phyloP scores from a whole-genome alignment of 2,797 vertebrate genomes.

The Vultur gryphus region DNA sequence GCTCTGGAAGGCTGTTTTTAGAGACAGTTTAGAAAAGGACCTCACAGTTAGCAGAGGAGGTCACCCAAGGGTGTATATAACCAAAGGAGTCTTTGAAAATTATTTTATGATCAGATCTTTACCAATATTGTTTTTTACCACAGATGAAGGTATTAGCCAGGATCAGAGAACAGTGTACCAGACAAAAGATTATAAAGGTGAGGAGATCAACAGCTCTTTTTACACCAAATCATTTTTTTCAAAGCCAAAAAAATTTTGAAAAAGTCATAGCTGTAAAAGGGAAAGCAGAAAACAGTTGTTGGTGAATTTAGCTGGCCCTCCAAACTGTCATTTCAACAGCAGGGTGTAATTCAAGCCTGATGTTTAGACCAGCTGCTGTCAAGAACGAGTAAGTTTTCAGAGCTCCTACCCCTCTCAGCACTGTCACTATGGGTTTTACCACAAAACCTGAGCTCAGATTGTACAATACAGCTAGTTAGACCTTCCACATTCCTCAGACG shows the following conservation, averaged over 20 bases:
- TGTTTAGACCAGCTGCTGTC: not conserved
- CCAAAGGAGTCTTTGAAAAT: not conserved
- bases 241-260: not conserved
- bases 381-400: not conserved
- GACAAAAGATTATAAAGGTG: not conserved
- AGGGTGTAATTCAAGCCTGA: not conserved
- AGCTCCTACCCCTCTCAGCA: not conserved
- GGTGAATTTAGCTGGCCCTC: not conserved
- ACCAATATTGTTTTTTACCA: not conserved
- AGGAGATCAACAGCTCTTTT: not conserved
- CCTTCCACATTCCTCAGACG: not conserved
- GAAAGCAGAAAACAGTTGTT: not conserved
- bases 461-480: not conserved
- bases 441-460: not conserved
- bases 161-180: not conserved
- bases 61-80: not conserved
- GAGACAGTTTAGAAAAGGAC: not conserved
- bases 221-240: not conserved
- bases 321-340: not conserved
- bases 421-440: not conserved
- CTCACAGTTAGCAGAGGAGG: not conserved
- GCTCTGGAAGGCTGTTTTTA: not conserved
- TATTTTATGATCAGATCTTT: not conserved
- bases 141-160: not conserved
- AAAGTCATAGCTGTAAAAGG: not conserved